Base-by-base conservation (phyloP, 2,797 vertebrate genomes). In the Pogonophryne albipinna region DNA sequence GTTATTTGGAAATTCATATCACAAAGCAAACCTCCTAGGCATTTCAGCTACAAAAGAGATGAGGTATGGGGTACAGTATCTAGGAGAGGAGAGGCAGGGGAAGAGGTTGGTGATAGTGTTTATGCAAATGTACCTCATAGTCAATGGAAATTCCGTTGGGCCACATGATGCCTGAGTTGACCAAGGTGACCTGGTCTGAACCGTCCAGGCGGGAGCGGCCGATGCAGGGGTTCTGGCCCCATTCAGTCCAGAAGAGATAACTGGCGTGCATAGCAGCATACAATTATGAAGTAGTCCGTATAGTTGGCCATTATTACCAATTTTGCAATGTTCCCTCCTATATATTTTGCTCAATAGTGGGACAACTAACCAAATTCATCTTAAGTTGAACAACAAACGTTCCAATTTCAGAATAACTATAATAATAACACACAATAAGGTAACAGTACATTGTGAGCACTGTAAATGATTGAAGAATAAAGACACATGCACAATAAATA, bases 191-290 rank as follows among this genome's bases (percentile, higher is more conserved):
- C 85, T 97, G 98, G 89, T 99, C 97, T 2, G 98, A 99, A 14
- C 98, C 98, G 47, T 99, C 98, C 74, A 99, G 92, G 46, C 91
- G 97, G 49, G 98, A 96, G 84, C 96, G 97, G 66, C 97, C 97
- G 72, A 99, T 98, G 84, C 97, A 97, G 4, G 98, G 97, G 85
- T 95, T 97, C 88, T 98, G 97, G 13, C 98, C 98, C 98, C 98
- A 99, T 89, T 99, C 98, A 15, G 97, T 98, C 98, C 98, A 99
- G 93, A 99, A 99, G 67, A 99, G 95, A 92, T 97, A 98, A 82
- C 98, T 99, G 91, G 17, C 4, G 12, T 66, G 14, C 31, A 82
- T 2, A 61, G 16, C 12, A 15, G 23, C 9, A 27, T 17, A 46
- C 15, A 60, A 34, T 23, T 9, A 38, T 7, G 23, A 42, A 47